Conservation (phyloP, 2,113 vertebrate genomes). For the Poecilia latipinna region DNA sequence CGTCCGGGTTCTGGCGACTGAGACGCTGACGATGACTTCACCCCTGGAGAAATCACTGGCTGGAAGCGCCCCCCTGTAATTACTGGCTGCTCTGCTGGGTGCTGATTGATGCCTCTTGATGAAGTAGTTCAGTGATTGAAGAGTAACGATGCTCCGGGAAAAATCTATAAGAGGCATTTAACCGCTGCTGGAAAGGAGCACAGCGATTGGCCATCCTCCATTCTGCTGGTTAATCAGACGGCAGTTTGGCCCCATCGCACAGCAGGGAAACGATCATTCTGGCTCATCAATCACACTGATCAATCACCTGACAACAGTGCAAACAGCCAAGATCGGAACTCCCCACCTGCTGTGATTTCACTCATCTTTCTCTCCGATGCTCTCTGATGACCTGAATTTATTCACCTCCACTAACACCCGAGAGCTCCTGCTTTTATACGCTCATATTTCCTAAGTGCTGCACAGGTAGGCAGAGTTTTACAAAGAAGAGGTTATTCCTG, state of each 20-base stretch:
- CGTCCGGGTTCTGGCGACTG: constrained; percentile 22
- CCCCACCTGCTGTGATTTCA: constrained; percentile 29
- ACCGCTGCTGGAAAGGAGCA: constrained; percentile 41
- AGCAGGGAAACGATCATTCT: constrained; percentile 31
- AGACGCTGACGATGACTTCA: neutral
- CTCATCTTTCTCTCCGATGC: constrained; percentile 3
- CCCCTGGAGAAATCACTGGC: constrained; percentile 65
- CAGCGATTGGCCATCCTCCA: constrained; percentile 43
- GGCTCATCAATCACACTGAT: constrained; percentile 60
- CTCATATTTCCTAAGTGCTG: neutral
- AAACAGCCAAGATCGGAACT: neutral
- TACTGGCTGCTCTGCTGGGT: constrained; percentile 52
- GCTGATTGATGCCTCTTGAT: constrained; percentile 74
- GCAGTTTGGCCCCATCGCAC: constrained; percentile 35
- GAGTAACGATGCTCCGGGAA: constrained; percentile 59
- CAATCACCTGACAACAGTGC: constrained; percentile 28
- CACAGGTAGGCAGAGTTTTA: neutral
- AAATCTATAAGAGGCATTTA: constrained; percentile 73
- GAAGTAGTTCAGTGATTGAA: constrained; percentile 76
- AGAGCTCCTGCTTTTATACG: neutral
- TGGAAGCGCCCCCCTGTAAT: constrained; percentile 68
- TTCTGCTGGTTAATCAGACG: constrained; percentile 59
- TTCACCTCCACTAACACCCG: neutral
- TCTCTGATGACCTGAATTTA: constrained; percentile 16
- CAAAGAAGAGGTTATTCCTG: neutral